These are phyloP conservation scores for Epinotia bilunana DNA, from an alignment of 2,888 invertebrate species.

Conservation along the genomic window DNA sequence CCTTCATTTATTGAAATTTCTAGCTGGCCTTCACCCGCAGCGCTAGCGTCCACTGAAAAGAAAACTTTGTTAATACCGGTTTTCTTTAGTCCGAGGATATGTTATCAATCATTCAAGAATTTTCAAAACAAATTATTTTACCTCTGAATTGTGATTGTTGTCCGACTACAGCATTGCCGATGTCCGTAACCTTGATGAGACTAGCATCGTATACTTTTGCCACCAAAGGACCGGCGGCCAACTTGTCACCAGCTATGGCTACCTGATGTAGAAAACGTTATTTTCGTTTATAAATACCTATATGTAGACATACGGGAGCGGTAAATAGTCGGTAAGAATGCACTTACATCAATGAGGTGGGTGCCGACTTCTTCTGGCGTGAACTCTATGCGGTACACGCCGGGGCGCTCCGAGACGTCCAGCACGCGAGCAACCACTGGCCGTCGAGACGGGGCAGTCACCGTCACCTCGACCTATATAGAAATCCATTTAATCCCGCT, in stretches of 20 bases:
- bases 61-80: slow-evolving; percentile 36
- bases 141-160: slow-evolving; percentile 98
- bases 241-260: slow-evolving; percentile 93
- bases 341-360: slow-evolving; percentile 94
- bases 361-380: slow-evolving; percentile 97
- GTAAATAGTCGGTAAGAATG: background rate
- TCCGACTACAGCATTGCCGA: slow-evolving; percentile 96
- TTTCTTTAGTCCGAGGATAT: background rate
- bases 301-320: background rate
- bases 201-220: slow-evolving; percentile 98
- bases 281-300: background rate
- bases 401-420: slow-evolving; percentile 90
- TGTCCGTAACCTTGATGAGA: slow-evolving; percentile 96
- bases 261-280: slow-evolving; percentile 66
- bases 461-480: slow-evolving; percentile 85
- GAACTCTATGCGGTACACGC: slow-evolving; percentile 96
- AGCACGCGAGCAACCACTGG: slow-evolving; percentile 92
- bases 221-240: slow-evolving; percentile 94
- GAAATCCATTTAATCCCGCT: slow-evolving; percentile 26
- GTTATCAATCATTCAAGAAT: too few relatives aligned
- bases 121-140: slow-evolving; percentile 59
- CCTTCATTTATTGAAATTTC: slow-evolving; percentile 99
- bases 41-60: slow-evolving; percentile 96
- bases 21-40: slow-evolving; percentile 99
- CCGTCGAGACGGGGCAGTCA: slow-evolving; percentile 93